Evolutionary conservation across 2,888 invertebrate genomes (phyloP).

Genomic region (Drosophila helvetica): DNA sequence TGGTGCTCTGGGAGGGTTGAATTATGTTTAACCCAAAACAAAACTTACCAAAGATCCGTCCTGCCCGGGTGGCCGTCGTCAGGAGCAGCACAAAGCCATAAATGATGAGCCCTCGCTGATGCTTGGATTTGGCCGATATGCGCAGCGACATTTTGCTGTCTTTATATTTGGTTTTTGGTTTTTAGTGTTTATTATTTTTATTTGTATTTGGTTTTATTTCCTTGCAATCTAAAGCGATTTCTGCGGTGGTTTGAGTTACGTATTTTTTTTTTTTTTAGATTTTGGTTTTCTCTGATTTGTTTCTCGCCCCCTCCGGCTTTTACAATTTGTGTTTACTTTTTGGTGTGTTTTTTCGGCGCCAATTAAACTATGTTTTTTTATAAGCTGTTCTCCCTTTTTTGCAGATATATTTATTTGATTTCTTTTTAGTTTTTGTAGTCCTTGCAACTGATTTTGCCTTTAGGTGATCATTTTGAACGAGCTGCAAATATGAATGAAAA

Average conservation of each 20-base stretch:
- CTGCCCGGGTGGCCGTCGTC: constrained; percentile 77
- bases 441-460: constrained; percentile 29
- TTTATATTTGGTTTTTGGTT: constrained; percentile 29
- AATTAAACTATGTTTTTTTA: constrained; percentile 48
- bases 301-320: constrained; percentile 14
- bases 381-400: constrained; percentile 6
- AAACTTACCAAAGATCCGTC: constrained; percentile 84
- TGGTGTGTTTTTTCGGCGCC: constrained; percentile 47
- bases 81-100: constrained; percentile 82
- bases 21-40: constrained; percentile 55
- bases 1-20: background rate
- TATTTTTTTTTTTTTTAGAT: constrained; percentile 26
- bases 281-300: constrained; percentile 28
- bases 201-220: constrained; percentile 10
- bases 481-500: constrained; percentile 45
- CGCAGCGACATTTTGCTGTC: constrained; percentile 81
- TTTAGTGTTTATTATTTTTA: constrained; percentile 39
- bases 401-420: background rate
- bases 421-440: constrained; percentile 7
- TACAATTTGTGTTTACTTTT: constrained; percentile 43
- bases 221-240: constrained; percentile 59
- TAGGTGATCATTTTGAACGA: constrained; percentile 56
- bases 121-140: constrained; percentile 82
- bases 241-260: constrained; percentile 72
- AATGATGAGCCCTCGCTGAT: constrained; percentile 83